Evolutionary conservation across 2,888 invertebrate species (phyloP).

Genomic region (Eucera pruinosa): DNA sequence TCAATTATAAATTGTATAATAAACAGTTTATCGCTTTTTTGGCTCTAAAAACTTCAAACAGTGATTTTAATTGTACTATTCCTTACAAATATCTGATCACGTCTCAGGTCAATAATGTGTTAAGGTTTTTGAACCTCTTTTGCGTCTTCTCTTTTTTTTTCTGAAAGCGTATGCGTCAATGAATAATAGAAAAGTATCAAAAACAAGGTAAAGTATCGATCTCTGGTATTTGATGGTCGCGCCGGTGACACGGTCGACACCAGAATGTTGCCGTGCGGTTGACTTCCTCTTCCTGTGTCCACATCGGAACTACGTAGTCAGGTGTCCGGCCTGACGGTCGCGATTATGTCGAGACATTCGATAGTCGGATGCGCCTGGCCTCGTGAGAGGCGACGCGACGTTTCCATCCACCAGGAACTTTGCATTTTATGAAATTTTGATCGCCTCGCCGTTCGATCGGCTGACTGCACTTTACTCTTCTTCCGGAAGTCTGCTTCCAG

Average conservation of each 20-base stretch:
- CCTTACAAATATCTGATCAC: no score
- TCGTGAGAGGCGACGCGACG: constrained; percentile 49
- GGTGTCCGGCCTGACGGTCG: constrained; percentile 73
- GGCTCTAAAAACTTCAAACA: no score
- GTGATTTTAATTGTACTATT: no score
- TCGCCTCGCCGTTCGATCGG: neutral
- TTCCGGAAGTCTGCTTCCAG: constrained; percentile 18
- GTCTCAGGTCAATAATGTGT: no score
- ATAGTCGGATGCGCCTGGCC: constrained; percentile 61
- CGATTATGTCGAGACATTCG: constrained; percentile 63
- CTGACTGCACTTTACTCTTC: neutral
- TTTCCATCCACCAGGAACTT: neutral
- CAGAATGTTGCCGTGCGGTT: constrained; percentile 70
- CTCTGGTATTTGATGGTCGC: constrained; percentile 31
- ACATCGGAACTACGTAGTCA: constrained; percentile 81
- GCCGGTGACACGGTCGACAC: constrained; percentile 60
- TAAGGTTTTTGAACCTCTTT: no score
- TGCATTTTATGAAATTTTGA: constrained; percentile 3
- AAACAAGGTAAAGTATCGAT: constrained; percentile 28
- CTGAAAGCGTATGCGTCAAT: neutral
- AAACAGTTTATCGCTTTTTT: no score
- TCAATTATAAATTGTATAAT: no score
- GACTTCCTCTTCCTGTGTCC: constrained; percentile 83
- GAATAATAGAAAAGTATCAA: neutral
- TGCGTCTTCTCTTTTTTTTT: no score